These are phyloP conservation scores for Sarcophaga carnaria DNA, from an alignment of 2,888 invertebrate genomes.

Conservation along the genomic window DNA sequence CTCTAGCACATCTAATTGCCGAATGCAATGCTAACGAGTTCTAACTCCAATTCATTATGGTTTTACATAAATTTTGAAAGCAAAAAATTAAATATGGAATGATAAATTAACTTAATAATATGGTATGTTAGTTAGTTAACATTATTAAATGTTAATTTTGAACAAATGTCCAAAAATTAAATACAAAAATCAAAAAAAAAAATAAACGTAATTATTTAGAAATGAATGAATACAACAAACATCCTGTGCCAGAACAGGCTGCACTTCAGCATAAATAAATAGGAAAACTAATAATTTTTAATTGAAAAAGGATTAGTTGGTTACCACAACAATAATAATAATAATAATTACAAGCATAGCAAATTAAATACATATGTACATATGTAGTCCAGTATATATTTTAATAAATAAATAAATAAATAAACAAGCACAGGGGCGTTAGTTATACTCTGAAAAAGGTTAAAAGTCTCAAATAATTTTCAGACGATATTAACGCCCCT, in stretches of 20 bases:
- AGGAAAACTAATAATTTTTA: conserved; percentile 45
- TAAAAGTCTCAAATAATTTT: too few species aligned
- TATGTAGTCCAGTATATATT: not conserved
- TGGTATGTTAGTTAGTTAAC: not conserved
- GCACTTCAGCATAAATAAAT: conserved; percentile 35
- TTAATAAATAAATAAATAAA: not conserved
- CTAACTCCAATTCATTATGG: too few species aligned
- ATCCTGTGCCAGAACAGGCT: conserved; percentile 7
- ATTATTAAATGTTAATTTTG: conserved; percentile 48
- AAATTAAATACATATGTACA: conserved; percentile 6
- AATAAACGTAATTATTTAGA: conserved; percentile 8
- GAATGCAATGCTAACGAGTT: too few species aligned
- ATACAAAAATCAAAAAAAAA: not conserved
- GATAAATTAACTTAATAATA: conserved; percentile 28
- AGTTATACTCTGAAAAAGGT: not conserved
- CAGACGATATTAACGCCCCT: not conserved
- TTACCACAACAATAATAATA: conserved; percentile 54
- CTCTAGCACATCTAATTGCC: too few species aligned
- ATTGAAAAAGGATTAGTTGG: conserved; percentile 56
- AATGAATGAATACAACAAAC: not conserved
- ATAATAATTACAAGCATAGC: conserved; percentile 1
- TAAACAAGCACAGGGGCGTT: not conserved
- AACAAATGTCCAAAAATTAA: conserved; percentile 43
- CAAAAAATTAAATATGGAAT: too few species aligned
- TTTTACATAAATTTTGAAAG: too few species aligned